Evolutionary conservation across 2,113 vertebrate genomes (phyloP), one percentile per base, ranked within the genome.

Genomic region (Alexandromys fortis): DNA sequence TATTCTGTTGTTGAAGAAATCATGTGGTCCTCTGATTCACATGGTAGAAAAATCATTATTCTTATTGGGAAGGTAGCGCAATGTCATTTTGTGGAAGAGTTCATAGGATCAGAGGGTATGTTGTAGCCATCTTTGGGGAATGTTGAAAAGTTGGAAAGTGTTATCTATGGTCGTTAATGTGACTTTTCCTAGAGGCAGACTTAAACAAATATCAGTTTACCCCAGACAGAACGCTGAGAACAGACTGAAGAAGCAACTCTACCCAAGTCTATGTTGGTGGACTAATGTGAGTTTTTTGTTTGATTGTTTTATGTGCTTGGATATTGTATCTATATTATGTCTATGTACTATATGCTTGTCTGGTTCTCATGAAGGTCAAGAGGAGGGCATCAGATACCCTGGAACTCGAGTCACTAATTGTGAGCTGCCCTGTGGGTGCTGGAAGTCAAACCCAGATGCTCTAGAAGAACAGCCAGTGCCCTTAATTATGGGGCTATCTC

Each of bases 91-190:
- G 42, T 30, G 85, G 58, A 94, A 96, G 47, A 78, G 16, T 55
- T 47, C 12, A 13, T 89, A n/a, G 24, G 19, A 47, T 67, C n/a
- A 30, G 67, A 91, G 52, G 55, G 58, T 49, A 19, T 92, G 42
- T 91, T 63, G 45, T 33, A 94, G 77, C 33, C 26, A 5, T 42
- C 77, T 94, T 91, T 96, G 63, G 63, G 52, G 87, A 95, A 91
- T 65, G 65, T 24, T 96, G 52, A 70, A 90, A 92, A 87, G 65
- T 24, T 96, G 52, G 65, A 90, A 92, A 87, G 35, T 55, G 83
- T 63, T 55, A 13, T 21, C 42, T 65, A 12, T 63, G 26, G 38
- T 13, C 17, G 4, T 65, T 63, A 83, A 63, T 28, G 30, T 83
- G 58, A 63, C 26, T 63, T 63, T 42, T 45, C 14, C 58, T 63